Conservation (phyloP, 2,797 vertebrate genomes). For the Sebastes nivosus region DNA sequence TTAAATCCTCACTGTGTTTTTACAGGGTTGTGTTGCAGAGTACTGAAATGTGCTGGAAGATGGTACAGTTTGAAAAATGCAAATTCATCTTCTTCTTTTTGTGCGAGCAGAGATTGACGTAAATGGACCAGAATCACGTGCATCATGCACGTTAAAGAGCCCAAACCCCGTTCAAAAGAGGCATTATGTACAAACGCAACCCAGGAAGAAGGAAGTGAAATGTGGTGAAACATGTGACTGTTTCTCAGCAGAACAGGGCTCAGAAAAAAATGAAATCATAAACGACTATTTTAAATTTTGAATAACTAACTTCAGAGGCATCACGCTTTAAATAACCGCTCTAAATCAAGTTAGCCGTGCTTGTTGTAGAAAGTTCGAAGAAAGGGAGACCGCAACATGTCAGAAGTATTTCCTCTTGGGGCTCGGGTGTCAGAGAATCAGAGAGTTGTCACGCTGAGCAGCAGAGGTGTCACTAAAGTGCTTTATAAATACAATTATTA, state of each 20-base stretch:
- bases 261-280: not conserved
- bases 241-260: slow-evolving; percentile 27
- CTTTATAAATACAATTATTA: too few relatives aligned
- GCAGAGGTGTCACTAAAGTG: slow-evolving; percentile 1
- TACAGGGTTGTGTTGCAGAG: too few relatives aligned
- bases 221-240: slow-evolving; percentile 65
- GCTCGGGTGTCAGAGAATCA: too few relatives aligned
- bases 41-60: not conserved
- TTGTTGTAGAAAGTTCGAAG: not conserved
- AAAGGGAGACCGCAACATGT: not conserved
- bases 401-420: not conserved
- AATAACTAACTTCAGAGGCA: slow-evolving; percentile 4
- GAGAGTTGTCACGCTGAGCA: not conserved
- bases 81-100: slow-evolving; percentile 3
- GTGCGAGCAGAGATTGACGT: not conserved
- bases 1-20: too few relatives aligned
- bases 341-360: slow-evolving; percentile 17
- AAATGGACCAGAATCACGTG: slow-evolving; percentile 4
- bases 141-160: slow-evolving; percentile 5
- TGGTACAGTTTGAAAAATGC: not conserved
- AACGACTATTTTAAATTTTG: not conserved
- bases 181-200: slow-evolving; percentile 17
- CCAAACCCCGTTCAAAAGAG: not conserved
- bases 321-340: slow-evolving; percentile 6
- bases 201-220: slow-evolving; percentile 59